Evolutionary conservation across 2,888 invertebrate genomes (phyloP).

Genomic region (Plagodis pulveraria): DNA sequence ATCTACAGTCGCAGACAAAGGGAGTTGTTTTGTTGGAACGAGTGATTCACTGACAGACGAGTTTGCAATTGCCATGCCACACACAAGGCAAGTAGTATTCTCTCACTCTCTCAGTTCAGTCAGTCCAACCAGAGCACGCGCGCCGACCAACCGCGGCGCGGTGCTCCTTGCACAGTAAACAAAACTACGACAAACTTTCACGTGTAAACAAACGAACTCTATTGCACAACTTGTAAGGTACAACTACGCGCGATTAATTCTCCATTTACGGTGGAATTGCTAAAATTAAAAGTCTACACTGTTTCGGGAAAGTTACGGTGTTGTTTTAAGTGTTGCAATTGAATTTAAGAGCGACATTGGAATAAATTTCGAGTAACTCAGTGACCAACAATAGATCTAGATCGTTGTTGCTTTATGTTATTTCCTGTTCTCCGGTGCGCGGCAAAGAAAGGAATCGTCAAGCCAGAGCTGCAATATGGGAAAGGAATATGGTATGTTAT

Average conservation of each 20-base stretch:
- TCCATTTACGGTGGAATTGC: background rate
- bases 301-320: conserved; percentile 2
- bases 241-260: conserved; percentile 6
- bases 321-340: conserved; percentile 9
- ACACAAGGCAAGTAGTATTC: background rate
- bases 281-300: background rate
- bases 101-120: conserved; percentile 1
- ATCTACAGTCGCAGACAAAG: conserved; percentile 16
- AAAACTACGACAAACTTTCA: conserved; percentile 24
- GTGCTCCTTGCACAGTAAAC: conserved; percentile 2
- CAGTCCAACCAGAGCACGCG: conserved; percentile 15
- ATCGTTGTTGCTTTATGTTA: background rate
- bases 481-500: conserved; percentile 67
- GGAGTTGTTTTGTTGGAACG: conserved; percentile 8
- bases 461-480: conserved; percentile 49
- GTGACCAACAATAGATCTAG: conserved; percentile 14
- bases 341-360: conserved; percentile 10
- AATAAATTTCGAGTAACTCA: conserved; percentile 7
- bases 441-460: background rate
- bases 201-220: conserved; percentile 21
- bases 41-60: conserved; percentile 11
- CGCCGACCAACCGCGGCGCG: conserved; percentile 10
- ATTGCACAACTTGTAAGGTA: conserved; percentile 4
- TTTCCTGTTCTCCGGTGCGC: background rate
- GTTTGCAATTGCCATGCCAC: too few species aligned